phyloP scores from a whole-genome alignment of 2,797 vertebrate genomes.

The Oreochromis mossambicus region DNA sequence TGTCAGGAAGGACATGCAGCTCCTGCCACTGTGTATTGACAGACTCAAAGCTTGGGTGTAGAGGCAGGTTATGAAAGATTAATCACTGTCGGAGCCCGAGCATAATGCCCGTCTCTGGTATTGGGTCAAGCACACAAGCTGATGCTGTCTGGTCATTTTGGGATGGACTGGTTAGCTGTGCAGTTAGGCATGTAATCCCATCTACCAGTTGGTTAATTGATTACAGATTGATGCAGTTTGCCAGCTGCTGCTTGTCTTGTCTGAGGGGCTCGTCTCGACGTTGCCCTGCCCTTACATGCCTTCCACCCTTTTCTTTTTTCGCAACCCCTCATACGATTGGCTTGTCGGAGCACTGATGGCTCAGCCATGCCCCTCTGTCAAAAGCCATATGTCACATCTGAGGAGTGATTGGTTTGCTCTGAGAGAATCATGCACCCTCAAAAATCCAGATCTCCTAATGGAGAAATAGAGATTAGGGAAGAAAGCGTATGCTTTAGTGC shows the following conservation, averaged over 20 bases:
- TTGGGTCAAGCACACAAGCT: slow-evolving; percentile 72
- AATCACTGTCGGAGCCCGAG: slow-evolving; percentile 47
- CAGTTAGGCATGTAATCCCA: slow-evolving; percentile 81
- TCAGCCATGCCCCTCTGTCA: slow-evolving; percentile 51
- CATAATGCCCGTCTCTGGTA: slow-evolving; percentile 67
- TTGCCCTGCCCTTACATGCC: slow-evolving; percentile 41
- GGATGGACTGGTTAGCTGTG: slow-evolving; percentile 74
- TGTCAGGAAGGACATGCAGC: slow-evolving; percentile 4
- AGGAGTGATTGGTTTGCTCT: slow-evolving; percentile 47
- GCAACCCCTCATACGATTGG: slow-evolving; percentile 53
- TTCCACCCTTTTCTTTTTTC: slow-evolving; percentile 41
- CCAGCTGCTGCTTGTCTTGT: slow-evolving; percentile 88
- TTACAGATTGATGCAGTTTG: slow-evolving; percentile 86
- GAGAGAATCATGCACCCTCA: slow-evolving; percentile 17
- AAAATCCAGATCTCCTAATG: slow-evolving; percentile 37
- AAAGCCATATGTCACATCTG: slow-evolving; percentile 76
- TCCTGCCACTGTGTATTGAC: slow-evolving; percentile 34
- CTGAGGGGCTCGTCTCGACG: slow-evolving; percentile 63
- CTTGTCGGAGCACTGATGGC: slow-evolving; percentile 57
- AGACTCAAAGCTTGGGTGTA: slow-evolving; percentile 47
- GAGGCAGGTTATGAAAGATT: slow-evolving; percentile 70
- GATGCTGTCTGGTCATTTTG: slow-evolving; percentile 75
- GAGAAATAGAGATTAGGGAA: slow-evolving; percentile 52
- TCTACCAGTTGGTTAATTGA: slow-evolving; percentile 88
- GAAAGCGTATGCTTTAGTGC: slow-evolving; percentile 38